These are phyloP conservation scores for Lasioglossum zephyrum DNA, from an alignment of 2,888 invertebrate species.

Conservation along the genomic window DNA sequence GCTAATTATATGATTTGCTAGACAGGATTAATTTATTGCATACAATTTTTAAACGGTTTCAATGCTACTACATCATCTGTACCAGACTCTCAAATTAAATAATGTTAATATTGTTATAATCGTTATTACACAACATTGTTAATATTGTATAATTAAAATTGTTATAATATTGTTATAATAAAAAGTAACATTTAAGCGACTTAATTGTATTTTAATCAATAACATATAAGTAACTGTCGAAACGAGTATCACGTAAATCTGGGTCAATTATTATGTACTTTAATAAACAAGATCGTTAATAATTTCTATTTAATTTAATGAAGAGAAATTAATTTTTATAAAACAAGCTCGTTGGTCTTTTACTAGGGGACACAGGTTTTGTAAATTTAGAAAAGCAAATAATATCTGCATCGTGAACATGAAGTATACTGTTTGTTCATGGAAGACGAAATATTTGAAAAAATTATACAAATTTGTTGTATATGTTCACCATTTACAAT, in stretches of 20 bases:
- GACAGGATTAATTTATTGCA: not conserved
- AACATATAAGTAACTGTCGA: too few species aligned
- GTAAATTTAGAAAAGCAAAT: not conserved
- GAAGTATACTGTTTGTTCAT: not conserved
- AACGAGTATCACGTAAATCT: too few species aligned
- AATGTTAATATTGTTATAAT: too few species aligned
- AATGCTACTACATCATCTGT: not conserved
- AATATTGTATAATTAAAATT: too few species aligned
- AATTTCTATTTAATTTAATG: too few species aligned
- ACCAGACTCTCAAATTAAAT: too few species aligned
- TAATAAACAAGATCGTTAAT: too few species aligned
- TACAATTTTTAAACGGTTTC: not conserved
- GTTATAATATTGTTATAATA: too few species aligned
- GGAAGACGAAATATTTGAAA: not conserved
- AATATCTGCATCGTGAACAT: not conserved
- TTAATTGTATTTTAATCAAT: too few species aligned
- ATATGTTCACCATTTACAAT: not conserved
- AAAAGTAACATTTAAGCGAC: too few species aligned
- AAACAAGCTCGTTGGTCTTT: not conserved
- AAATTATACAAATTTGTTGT: not conserved
- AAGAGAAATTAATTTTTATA: not conserved
- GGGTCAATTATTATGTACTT: too few species aligned
- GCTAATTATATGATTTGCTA: not conserved
- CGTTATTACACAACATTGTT: too few species aligned
- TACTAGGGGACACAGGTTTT: not conserved